These are phyloP conservation scores for Cyanoramphus novaezelandiae DNA, from an alignment of 2,113 vertebrate genomes.

Conservation along the genomic window DNA sequence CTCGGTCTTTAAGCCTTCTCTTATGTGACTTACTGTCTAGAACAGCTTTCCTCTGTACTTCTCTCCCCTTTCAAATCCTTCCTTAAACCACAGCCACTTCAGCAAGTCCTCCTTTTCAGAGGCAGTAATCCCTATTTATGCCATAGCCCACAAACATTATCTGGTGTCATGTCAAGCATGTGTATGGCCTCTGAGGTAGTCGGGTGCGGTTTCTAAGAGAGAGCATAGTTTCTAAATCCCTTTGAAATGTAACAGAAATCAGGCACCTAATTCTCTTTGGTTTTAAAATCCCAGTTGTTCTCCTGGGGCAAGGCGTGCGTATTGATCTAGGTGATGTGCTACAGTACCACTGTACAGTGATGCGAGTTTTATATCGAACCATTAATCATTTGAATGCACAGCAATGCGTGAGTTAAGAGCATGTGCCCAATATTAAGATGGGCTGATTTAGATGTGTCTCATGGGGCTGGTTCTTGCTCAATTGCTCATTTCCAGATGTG, in stretches of 20 bases:
- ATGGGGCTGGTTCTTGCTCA: neutral
- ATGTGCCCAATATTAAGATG: neutral
- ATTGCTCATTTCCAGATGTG: constrained; percentile 21
- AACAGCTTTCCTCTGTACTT: constrained; percentile 38
- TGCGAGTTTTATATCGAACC: neutral
- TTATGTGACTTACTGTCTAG: constrained; percentile 52
- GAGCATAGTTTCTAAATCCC: constrained; percentile 16
- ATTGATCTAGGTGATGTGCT: neutral
- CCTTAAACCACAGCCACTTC: constrained; percentile 47
- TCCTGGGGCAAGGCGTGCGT: neutral
- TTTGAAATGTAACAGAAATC: neutral
- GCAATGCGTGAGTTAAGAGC: neutral
- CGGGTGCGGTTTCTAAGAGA: neutral
- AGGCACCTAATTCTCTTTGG: constrained; percentile 2
- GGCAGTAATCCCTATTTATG: constrained; percentile 38
- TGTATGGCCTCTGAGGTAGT: neutral
- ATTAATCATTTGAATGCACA: neutral
- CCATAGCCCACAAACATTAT: constrained; percentile 9
- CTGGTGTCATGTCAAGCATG: constrained; percentile 42
- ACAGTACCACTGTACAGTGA: neutral
- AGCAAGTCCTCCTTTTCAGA: constrained; percentile 49
- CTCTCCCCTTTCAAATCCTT: constrained; percentile 48
- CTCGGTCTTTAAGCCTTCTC: constrained; percentile 26
- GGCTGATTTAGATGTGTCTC: neutral
- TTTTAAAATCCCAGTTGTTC: neutral